Evolutionary conservation across 2,113 vertebrate genomes (phyloP).

Genomic region (Platichthys stellatus): DNA sequence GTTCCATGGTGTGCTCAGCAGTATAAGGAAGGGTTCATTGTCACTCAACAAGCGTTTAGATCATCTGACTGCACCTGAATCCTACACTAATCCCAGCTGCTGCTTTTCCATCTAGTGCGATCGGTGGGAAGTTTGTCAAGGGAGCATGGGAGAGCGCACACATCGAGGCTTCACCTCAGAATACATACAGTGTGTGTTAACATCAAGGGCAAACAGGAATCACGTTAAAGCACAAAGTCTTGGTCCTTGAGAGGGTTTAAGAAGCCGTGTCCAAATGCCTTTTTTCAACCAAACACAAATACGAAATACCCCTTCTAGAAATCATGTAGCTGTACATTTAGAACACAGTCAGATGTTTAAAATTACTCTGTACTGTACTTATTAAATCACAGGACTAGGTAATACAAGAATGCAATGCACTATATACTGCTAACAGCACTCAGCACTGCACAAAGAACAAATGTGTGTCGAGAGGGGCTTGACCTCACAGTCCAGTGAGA

Average conservation of each 20-base stretch:
- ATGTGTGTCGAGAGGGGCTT: constrained; percentile 42
- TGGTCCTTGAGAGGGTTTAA: constrained; percentile 30
- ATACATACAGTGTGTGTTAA: constrained; percentile 26
- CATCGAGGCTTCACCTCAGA: constrained; percentile 24
- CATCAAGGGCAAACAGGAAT: constrained; percentile 30
- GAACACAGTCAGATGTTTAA: constrained; percentile 26
- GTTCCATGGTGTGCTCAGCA: constrained; percentile 4
- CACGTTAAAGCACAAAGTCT: constrained; percentile 29
- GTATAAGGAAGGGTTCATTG: neutral
- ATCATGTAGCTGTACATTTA: constrained; percentile 42
- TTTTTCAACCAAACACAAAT: constrained; percentile 11
- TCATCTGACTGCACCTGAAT: constrained; percentile 10
- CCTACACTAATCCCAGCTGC: neutral
- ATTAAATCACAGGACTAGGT: constrained; percentile 45
- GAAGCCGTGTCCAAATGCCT: constrained; percentile 3
- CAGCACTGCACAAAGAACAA: constrained; percentile 35
- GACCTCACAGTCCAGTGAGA: constrained; percentile 48
- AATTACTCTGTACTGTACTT: constrained; percentile 39
- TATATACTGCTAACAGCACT: constrained; percentile 21
- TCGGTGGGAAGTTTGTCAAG: constrained; percentile 24
- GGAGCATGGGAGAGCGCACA: constrained; percentile 33
- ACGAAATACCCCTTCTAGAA: constrained; percentile 47
- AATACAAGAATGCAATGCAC: constrained; percentile 34
- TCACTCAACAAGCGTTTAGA: constrained; percentile 23
- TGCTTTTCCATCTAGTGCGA: constrained; percentile 9